A percentile compares a stretch with the other conserved stretches of the same genome.
These are phyloP conservation scores for Stegostoma tigrinum DNA, from an alignment of 2,113 vertebrate genomes.

Conservation along the genomic window DNA sequence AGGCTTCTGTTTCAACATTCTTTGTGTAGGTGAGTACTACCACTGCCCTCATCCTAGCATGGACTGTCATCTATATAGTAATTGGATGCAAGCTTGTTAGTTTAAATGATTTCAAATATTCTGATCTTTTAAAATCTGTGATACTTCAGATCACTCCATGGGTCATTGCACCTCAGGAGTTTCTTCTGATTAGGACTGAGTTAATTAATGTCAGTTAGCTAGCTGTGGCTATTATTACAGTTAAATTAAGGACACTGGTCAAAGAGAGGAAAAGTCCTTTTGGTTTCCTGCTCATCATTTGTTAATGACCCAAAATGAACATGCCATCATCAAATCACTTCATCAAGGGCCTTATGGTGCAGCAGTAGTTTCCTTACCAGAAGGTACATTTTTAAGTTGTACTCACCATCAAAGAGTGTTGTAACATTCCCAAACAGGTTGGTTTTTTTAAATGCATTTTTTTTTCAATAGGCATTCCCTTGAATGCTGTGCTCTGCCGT, in stretches of 20 bases:
- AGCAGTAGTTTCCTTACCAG: too few species aligned
- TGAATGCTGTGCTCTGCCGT: not conserved
- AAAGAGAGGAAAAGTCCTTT: not conserved
- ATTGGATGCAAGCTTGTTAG: not conserved
- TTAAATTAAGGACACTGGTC: not conserved
- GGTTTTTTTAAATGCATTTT: too few species aligned
- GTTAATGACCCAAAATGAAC: not conserved
- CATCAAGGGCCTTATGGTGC: too few species aligned
- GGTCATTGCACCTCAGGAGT: too few species aligned
- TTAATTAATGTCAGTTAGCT: not conserved
- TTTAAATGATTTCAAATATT: not conserved
- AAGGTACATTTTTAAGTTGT: too few species aligned
- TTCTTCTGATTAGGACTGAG: not conserved
- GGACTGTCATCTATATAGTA: not conserved
- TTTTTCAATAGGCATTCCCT: not conserved
- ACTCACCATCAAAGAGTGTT: too few species aligned
- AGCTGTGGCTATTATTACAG: not conserved
- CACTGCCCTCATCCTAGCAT: not conserved
- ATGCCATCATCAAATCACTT: too few species aligned
- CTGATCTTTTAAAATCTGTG: not conserved
- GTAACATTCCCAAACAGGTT: too few species aligned
- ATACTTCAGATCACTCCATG: not conserved
- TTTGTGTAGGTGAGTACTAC: slow-evolving; percentile 84
- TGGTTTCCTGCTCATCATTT: not conserved
- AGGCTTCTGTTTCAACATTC: slow-evolving; percentile 98